Base-by-base conservation (phyloP, 2,113 vertebrate species). In the Spizaetus ornatus region DNA sequence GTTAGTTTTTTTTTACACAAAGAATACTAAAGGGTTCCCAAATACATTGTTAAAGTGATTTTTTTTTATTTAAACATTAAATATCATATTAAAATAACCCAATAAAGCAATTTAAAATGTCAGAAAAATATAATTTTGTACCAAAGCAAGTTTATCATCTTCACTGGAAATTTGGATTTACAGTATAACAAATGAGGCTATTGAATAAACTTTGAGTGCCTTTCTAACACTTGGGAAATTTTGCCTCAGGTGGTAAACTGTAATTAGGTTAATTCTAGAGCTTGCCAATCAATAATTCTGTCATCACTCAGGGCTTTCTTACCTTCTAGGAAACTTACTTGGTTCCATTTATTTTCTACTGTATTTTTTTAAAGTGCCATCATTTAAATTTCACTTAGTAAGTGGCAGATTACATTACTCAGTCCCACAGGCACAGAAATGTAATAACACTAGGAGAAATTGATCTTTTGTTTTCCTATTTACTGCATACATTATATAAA, bases 311-410 rank as follows among this genome's bases (percentile, higher is more conserved):
- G 98, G 98, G 97, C 98, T 98, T 98, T 98, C 98, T 97, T 98
- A 97, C 86, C 97, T 97, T 97, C 91, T 96, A 93, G 96, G 88
- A 97, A 97, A 97, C 95, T 97, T 95, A 87, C 95, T 97, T 96
- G 88, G 86, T 97, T 98, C 50, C 88, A 88, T 97, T 97, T 97
- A 80, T 96, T 98, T 98, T 90, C 93, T 95, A 89, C 71, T 95
- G 81, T 95, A 88, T 97, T 93, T 97, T 97, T 95, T 98, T 97
- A 93, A 98, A 97, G 97, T 98, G 97, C 96, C 98, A 98, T 98
- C 93, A 97, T 98, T 98, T 98, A 97, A 97, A 98, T 97, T 98
- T 98, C 98, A 98, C 98, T 98, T 98, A 96, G 97, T 98, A 98
- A 98, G 98, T 98, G 98, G 98, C 98, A 98, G 96, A 98, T 98